Base-by-base conservation (phyloP, 2,797 vertebrate genomes). In the Microchirus variegatus region DNA sequence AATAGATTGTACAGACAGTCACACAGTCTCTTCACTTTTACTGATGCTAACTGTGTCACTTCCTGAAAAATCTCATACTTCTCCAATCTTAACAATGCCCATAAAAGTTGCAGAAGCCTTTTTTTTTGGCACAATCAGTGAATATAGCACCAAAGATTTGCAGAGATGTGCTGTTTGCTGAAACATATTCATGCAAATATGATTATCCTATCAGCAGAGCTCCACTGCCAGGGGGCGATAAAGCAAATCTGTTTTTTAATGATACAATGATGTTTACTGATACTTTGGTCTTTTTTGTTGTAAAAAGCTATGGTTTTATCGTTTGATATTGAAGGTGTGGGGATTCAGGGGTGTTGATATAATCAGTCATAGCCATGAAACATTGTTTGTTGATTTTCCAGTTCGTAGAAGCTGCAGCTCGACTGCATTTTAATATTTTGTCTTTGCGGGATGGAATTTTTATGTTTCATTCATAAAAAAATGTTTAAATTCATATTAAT, bases 131-230 rank as follows among this genome's bases (percentile, higher is more conserved):
- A 88, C 88, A 78, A 49, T 87, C 75, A 70, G 50, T 78, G 59
- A 75, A 80, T 86, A 86, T 84, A 87, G 82, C 86, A 61, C 19
- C 62, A 80, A 78, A 80, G 62, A 63, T 72, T 73, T 80, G 84
- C 71, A 85, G 50, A 81, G 65, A 79, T 77, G 68, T 72, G 60
- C 63, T 80, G 42, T 57, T n/a, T n/a, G n/a, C n/a, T n/a, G 63
- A 70, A 76, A 71, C 63, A 64, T 67, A 70, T 82, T 83, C 73
- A 78, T 77, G 74, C 66, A 83, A 75, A 86, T 80, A 60, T 61
- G 86, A 88, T 88, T 82, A 86, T 71, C 80, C 73, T 82, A 86
- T 89, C 86, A 87, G 82, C 81, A 89, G 81, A 73, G 60, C 70
- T 72, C 67, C 46, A 40, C 65, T 66, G 70, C 61, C 61, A 73